These are phyloP conservation scores for Rhodophaea formosa DNA, from an alignment of 2,888 invertebrate species.

Conservation along the genomic window DNA sequence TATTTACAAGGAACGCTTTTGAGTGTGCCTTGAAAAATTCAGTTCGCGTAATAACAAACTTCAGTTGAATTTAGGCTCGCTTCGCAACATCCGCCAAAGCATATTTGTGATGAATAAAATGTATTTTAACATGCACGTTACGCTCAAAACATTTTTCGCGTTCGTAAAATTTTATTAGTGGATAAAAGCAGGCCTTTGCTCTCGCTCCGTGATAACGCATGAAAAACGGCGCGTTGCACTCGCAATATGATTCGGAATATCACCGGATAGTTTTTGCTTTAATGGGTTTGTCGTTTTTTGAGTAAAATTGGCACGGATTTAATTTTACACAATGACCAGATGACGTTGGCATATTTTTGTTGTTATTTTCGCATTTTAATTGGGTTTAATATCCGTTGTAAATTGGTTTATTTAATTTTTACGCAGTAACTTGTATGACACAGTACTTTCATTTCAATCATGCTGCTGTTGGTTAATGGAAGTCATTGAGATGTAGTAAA, in stretches of 20 bases:
- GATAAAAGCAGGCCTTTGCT: conserved; percentile 10
- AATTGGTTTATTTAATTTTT: no score
- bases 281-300: neutral
- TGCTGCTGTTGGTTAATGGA: no score
- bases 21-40: conserved; percentile 11
- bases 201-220: conserved; percentile 1
- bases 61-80: conserved; percentile 8
- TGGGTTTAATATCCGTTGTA: no score
- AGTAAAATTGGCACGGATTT: neutral
- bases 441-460: no score
- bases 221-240: neutral
- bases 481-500: no score
- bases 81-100: conserved; percentile 9
- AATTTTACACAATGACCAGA: no score
- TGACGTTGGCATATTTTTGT: no score
- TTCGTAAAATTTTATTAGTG: conserved; percentile 13
- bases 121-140: conserved; percentile 7
- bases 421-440: no score
- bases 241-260: conserved; percentile 6
- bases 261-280: neutral
- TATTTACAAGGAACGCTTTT: conserved; percentile 14
- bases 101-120: conserved; percentile 12
- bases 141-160: conserved; percentile 11
- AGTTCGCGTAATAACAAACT: conserved; percentile 9
- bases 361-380: no score